These are phyloP conservation scores for Prochilodus magdalenae DNA, from an alignment of 2,113 vertebrate genomes.

Conservation along the genomic window DNA sequence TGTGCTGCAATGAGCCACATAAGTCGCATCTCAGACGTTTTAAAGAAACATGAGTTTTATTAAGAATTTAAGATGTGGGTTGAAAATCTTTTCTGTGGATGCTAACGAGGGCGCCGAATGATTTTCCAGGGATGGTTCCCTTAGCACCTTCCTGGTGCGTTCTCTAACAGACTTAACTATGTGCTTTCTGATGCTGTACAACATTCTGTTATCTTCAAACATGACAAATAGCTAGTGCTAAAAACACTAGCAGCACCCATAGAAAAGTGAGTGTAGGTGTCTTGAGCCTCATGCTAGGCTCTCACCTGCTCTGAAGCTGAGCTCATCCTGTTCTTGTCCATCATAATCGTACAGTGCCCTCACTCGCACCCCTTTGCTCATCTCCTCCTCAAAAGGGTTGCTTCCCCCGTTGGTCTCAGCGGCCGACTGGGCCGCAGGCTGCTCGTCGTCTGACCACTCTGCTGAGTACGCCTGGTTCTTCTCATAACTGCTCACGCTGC, in stretches of 20 bases:
- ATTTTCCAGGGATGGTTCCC: too few species aligned
- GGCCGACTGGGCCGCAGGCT: slow-evolving; percentile 79
- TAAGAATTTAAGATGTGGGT: too few species aligned
- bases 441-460: slow-evolving; percentile 94
- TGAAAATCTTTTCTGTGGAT: too few species aligned
- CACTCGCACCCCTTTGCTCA: slow-evolving; percentile 83
- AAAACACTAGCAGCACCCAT: too few species aligned
- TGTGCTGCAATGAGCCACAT: too few species aligned
- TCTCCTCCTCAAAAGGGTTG: slow-evolving; percentile 92
- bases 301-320: slow-evolving; percentile 93
- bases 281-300: neutral
- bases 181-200: neutral
- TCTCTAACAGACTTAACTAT: neutral
- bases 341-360: slow-evolving; percentile 94
- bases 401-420: slow-evolving; percentile 81
- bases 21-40: too few species aligned
- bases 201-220: neutral
- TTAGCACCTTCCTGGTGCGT: too few species aligned
- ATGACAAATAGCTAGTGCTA: too few species aligned
- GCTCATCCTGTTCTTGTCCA: slow-evolving; percentile 95
- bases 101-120: too few species aligned
- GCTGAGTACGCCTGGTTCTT: slow-evolving; percentile 85
- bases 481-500: slow-evolving; percentile 92
- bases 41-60: too few species aligned
- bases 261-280: too few species aligned